Evolutionary conservation across 2,113 vertebrate species (phyloP), one percentile per base, ranked within the genome.

Genomic region (Smithornis capensis): DNA sequence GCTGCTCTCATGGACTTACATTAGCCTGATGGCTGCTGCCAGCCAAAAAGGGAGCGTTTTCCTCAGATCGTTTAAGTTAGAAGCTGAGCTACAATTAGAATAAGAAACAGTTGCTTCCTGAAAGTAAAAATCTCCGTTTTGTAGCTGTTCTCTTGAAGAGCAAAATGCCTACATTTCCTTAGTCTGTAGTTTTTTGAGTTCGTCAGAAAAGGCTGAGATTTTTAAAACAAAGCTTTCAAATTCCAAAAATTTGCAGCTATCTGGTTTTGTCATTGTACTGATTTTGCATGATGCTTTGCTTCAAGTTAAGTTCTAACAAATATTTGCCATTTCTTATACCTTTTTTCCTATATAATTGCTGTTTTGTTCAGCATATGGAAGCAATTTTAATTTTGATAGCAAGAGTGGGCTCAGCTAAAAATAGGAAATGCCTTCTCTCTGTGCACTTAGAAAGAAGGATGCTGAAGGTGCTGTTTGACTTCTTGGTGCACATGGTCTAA

Each of bases 401-500:
- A 2, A 49, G 90, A 94, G 85, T 94, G 76, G 88, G 85, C 86
- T 88, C 81, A 86, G 69, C 35, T 94, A 60, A 95, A 81, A 94
- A 87, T 95, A 88, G 18, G 90, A n/a, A 28, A 42, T 70, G 38
- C 67, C 40, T 85, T 56, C 67, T 83, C 73, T 75, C 76, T 53
- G 52, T 67, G 53, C 53, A 18, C 44, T 49, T 68, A 29, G 42
- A 50, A 68, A 38, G 80, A 50, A 91, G 59, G 75, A 80, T 3
- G 5, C 53, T 53, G 49, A 83, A 85, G 76, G 35, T 80, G 68
- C 64, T 81, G 28, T 40, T 75, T 80, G 49, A 59, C 37, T 93
- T 83, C 56, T 69, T 74, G 63, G 45, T 73, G 67, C 52, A 16
- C 49, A 1, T 45, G 63, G 12, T 62, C 45, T 85, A 4, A 68